A percentile compares a stretch with the other conserved stretches of the same genome.
These are phyloP conservation scores for Drosophila seguyi DNA, from an alignment of 1,140 invertebrate species.

Conservation along the genomic window DNA sequence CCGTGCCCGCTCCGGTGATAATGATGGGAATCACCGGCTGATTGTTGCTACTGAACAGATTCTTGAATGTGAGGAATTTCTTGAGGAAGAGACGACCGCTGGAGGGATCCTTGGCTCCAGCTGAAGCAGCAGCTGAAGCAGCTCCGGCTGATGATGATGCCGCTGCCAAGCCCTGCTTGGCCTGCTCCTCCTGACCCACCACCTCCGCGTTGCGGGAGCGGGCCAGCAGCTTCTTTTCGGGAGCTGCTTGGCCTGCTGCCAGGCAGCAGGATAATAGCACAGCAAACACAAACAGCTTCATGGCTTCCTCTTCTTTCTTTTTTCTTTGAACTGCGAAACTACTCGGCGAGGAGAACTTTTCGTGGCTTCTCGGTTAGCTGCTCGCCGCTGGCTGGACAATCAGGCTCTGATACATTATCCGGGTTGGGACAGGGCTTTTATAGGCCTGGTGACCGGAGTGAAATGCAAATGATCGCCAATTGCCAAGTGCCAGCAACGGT, in stretches of 20 bases:
- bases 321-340: slow-evolving; percentile 38
- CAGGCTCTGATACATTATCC: slow-evolving; percentile 77
- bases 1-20: slow-evolving; percentile 57
- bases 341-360: slow-evolving; percentile 74
- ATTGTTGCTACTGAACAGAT: slow-evolving; percentile 67
- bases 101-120: slow-evolving; percentile 56
- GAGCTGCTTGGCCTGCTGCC: slow-evolving; percentile 23
- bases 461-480: slow-evolving; percentile 38
- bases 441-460: slow-evolving; percentile 36
- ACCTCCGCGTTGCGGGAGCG: slow-evolving; percentile 34
- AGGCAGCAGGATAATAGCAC: slow-evolving; percentile 40
- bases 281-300: slow-evolving; percentile 32
- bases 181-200: slow-evolving; percentile 16
- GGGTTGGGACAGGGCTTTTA: slow-evolving; percentile 60
- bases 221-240: slow-evolving; percentile 21
- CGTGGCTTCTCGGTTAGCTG: slow-evolving; percentile 43
- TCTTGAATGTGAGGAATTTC: slow-evolving; percentile 78
- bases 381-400: slow-evolving; percentile 71
- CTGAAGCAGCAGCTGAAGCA: neutral
- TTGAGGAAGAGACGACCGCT: slow-evolving; percentile 77
- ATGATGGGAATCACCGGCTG: slow-evolving; percentile 76
- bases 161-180: slow-evolving; percentile 8
- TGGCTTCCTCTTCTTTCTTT: neutral
- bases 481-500: slow-evolving; percentile 46
- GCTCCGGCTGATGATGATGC: neutral